phyloP scores from a whole-genome alignment of 2,888 invertebrate genomes.

The Nycteola revayana region DNA sequence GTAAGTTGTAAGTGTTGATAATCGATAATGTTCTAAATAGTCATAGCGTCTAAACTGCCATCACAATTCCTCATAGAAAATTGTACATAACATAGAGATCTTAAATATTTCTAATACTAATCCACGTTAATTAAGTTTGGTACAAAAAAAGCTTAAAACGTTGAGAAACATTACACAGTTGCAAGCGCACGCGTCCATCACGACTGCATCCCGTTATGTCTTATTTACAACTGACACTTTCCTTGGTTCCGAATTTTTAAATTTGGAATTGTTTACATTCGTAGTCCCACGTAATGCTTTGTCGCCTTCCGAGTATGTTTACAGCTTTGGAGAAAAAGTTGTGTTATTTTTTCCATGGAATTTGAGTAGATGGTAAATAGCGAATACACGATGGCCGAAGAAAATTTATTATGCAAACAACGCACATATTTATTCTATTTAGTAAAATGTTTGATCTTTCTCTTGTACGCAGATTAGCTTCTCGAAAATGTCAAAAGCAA shows the following conservation, averaged over 20 bases:
- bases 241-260: constrained; percentile 4
- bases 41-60: too few species aligned
- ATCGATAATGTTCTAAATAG: too few species aligned
- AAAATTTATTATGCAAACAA: constrained; percentile 17
- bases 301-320: constrained; percentile 19
- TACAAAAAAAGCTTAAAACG: too few species aligned
- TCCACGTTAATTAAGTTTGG: too few species aligned
- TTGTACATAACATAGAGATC: too few species aligned
- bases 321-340: constrained; percentile 8
- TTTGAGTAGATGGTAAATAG: constrained; percentile 13
- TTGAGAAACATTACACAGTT: constrained; percentile 10
- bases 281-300: constrained; percentile 8
- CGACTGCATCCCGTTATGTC: constrained; percentile 41
- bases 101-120: too few species aligned
- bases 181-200: constrained; percentile 49
- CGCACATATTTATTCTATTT: too few species aligned
- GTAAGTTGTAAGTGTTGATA: too few species aligned
- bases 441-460: constrained; percentile 6
- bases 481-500: neutral
- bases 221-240: constrained; percentile 42
- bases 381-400: constrained; percentile 8
- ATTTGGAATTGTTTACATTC: too few species aligned
- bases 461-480: constrained; percentile 5
- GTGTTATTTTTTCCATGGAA: constrained; percentile 17
- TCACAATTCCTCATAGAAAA: too few species aligned